Conservation (phyloP, 2,888 invertebrate species). For the Drosophila hamatofila region DNA sequence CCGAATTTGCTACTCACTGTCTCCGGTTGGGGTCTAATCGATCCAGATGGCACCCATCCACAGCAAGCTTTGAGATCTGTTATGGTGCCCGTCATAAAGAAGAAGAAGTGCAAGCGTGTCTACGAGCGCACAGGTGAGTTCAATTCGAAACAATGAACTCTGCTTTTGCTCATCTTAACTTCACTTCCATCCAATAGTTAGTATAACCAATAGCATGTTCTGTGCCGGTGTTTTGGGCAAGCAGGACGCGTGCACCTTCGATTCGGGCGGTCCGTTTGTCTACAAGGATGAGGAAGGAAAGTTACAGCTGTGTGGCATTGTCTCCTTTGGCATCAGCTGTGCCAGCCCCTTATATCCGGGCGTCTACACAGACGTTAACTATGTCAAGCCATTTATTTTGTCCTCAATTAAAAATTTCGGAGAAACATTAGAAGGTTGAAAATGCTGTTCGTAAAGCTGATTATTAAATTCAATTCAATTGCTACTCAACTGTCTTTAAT, state of each 20-base stretch:
- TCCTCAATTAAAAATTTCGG: not conserved
- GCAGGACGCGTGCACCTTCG: slow-evolving; percentile 75
- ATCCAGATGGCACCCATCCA: not conserved
- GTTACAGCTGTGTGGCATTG: slow-evolving; percentile 87
- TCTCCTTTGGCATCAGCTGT: slow-evolving; percentile 86
- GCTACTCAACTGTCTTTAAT: not conserved
- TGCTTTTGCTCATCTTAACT: not conserved
- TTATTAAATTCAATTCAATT: not conserved
- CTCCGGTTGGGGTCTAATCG: slow-evolving; percentile 63
- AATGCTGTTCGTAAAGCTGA: no score
- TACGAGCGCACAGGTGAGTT: slow-evolving; percentile 44
- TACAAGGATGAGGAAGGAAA: not conserved
- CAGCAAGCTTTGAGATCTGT: slow-evolving; percentile 39
- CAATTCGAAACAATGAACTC: not conserved
- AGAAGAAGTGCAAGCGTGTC: slow-evolving; percentile 17
- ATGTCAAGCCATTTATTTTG: slow-evolving; percentile 57
- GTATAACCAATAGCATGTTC: slow-evolving; percentile 66
- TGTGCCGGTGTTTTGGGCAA: slow-evolving; percentile 61
- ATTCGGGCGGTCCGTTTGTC: slow-evolving; percentile 81
- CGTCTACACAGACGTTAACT: slow-evolving; percentile 89
- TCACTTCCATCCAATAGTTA: slow-evolving; percentile 16
- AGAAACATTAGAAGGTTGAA: not conserved
- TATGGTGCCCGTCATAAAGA: slow-evolving; percentile 49
- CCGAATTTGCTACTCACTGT: slow-evolving; percentile 27
- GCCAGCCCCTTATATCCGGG: slow-evolving; percentile 89